These are phyloP conservation scores for Drosophila siamana DNA, from an alignment of 2,888 invertebrate species.

Conservation along the genomic window DNA sequence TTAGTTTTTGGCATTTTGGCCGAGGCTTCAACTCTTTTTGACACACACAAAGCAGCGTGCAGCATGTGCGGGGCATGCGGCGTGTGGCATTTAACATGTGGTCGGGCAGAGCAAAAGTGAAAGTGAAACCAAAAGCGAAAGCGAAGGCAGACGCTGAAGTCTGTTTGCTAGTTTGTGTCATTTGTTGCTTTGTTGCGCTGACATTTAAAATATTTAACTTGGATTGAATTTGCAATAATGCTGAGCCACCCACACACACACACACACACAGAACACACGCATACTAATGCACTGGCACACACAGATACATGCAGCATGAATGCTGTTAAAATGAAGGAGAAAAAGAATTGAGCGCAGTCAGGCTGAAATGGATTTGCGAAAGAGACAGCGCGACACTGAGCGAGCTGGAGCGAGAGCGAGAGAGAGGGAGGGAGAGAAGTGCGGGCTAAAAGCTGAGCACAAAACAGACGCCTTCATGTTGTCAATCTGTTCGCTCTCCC, in stretches of 20 bases:
- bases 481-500: not conserved
- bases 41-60: not conserved
- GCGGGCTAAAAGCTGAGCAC: conserved; percentile 4
- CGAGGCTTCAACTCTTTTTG: not conserved
- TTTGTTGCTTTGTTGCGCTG: conserved; percentile 3
- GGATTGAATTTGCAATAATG: conserved; percentile 20
- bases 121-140: no score
- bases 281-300: not conserved
- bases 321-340: not conserved
- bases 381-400: not conserved
- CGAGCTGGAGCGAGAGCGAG: no score
- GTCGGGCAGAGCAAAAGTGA: not conserved
- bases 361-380: conserved; percentile 29
- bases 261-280: not conserved
- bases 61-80: not conserved
- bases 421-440: not conserved
- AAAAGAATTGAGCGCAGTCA: conserved; percentile 9
- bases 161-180: conserved; percentile 15
- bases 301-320: not conserved
- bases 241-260: conserved; percentile 11
- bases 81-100: conserved; percentile 5
- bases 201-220: conserved; percentile 14
- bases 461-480: conserved; percentile 16
- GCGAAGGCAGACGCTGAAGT: conserved; percentile 4
- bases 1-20: not conserved